A percentile compares a stretch with the other conserved stretches of the same genome.
Evolutionary conservation across 2,113 vertebrate species (phyloP).

Genomic region (Sander lucioperca): DNA sequence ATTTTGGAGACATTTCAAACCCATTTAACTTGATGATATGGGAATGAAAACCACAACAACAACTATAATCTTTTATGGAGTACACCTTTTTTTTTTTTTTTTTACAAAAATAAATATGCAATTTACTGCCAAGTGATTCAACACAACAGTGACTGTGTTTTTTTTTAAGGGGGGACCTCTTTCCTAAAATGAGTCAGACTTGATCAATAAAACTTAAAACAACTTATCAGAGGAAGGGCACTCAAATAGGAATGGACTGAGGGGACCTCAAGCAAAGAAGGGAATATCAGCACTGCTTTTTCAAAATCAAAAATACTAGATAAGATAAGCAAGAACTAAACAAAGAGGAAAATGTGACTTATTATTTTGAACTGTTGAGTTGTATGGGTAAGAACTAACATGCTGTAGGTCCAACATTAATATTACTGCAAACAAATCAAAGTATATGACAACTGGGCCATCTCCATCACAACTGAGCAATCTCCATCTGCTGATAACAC

Average conservation of each 20-base stretch:
- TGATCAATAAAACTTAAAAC: not conserved
- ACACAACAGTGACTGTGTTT: not conserved
- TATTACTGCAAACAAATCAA: constrained; percentile 5
- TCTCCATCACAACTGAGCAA: not conserved
- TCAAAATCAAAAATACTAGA: not conserved
- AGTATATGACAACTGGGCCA: not conserved
- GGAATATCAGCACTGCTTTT: not conserved
- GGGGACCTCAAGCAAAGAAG: not conserved
- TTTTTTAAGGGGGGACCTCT: not conserved
- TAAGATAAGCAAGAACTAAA: not conserved
- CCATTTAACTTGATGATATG: not conserved
- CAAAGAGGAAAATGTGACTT: not conserved
- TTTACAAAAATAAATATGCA: not conserved
- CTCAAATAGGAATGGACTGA: not conserved
- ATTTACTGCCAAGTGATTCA: not conserved
- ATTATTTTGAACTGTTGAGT: not conserved
- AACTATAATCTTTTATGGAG: not conserved
- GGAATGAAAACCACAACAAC: not conserved
- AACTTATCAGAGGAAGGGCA: not conserved
- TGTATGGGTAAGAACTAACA: not conserved
- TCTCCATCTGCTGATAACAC: not conserved
- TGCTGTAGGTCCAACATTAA: not conserved
- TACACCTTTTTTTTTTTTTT: too few species aligned
- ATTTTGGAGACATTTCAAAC: not conserved
- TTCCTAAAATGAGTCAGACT: not conserved